These are phyloP conservation scores for Bergia sp. DNA, from an alignment of 92 coral and sea anemone species.

Conservation along the genomic window DNA sequence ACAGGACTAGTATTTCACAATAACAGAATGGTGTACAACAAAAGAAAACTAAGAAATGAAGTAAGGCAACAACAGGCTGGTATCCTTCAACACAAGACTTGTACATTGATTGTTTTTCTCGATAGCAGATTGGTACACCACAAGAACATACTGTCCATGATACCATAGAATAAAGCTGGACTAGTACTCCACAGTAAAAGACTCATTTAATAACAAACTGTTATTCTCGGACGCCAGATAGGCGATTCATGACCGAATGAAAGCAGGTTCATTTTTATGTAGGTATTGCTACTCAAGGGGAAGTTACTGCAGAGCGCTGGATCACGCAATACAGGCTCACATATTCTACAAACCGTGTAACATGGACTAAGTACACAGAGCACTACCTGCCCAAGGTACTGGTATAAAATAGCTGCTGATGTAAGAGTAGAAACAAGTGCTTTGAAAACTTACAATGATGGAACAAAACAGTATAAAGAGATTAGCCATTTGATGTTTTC, in stretches of 20 bases:
- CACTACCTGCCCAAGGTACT: conserved; percentile 70
- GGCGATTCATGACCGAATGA: neutral
- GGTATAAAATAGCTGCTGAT: neutral
- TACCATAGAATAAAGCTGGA: neutral
- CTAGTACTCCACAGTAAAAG: neutral
- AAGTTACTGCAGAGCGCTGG: conserved; percentile 84
- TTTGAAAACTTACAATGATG: no score
- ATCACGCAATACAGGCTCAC: conserved; percentile 79
- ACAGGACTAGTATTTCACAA: no score
- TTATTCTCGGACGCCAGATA: neutral
- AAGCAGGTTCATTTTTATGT: neutral
- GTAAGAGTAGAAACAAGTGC: neutral
- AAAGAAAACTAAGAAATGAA: no score
- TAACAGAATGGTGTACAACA: no score
- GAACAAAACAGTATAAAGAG: no score
- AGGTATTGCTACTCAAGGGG: conserved; percentile 97
- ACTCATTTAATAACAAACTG: neutral
- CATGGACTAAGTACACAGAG: conserved; percentile 92
- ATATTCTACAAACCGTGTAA: conserved; percentile 76
- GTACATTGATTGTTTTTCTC: no score
- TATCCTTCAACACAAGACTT: no score
- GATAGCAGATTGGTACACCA: no score
- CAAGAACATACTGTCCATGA: no score
- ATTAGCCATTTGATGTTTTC: no score
- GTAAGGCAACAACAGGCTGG: no score